Percentiles rank a stretch among this genome's conserved stretches.
These are phyloP conservation scores for Drosophila dunni DNA, from an alignment of 1,140 invertebrate species.

Conservation along the genomic window DNA sequence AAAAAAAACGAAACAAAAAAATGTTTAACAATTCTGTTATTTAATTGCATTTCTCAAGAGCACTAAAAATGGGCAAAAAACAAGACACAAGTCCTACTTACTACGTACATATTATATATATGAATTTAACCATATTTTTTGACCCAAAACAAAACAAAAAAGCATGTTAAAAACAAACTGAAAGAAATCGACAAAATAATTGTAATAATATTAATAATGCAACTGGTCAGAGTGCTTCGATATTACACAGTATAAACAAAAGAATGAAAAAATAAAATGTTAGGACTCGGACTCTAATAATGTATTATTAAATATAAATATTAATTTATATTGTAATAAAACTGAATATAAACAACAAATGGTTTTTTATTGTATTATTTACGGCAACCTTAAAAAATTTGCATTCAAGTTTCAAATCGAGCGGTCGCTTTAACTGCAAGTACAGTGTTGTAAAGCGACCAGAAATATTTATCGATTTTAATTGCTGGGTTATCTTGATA, in stretches of 20 bases:
- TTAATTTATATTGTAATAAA: slow-evolving; percentile 82
- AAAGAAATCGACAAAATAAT: slow-evolving; percentile 19
- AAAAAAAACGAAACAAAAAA: slow-evolving; percentile 11
- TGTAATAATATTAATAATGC: slow-evolving; percentile 42
- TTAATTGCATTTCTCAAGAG: slow-evolving; percentile 54
- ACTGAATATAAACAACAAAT: slow-evolving; percentile 61
- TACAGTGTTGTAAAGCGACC: not conserved
- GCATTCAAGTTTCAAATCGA: not conserved
- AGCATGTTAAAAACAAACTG: slow-evolving; percentile 42
- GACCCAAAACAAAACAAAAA: slow-evolving; percentile 47
- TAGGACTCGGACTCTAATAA: slow-evolving; percentile 75
- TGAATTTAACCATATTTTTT: slow-evolving; percentile 51
- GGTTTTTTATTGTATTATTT: not conserved
- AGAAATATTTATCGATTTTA: not conserved
- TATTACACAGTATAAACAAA: slow-evolving; percentile 72
- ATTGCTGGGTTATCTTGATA: not conserved
- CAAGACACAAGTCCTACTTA: slow-evolving; percentile 43
- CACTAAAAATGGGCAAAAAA: slow-evolving; percentile 44
- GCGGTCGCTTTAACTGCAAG: not conserved
- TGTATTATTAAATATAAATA: slow-evolving; percentile 82
- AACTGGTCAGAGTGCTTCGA: slow-evolving; percentile 68
- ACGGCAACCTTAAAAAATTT: too few species aligned
- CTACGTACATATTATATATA: slow-evolving; percentile 31
- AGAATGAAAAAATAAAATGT: slow-evolving; percentile 44
- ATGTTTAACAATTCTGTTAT: slow-evolving; percentile 55